Percentiles rank a stretch among this genome's conserved stretches.
Evolutionary conservation across 2,113 vertebrate species (phyloP).

Genomic region (Noctilio leporinus): DNA sequence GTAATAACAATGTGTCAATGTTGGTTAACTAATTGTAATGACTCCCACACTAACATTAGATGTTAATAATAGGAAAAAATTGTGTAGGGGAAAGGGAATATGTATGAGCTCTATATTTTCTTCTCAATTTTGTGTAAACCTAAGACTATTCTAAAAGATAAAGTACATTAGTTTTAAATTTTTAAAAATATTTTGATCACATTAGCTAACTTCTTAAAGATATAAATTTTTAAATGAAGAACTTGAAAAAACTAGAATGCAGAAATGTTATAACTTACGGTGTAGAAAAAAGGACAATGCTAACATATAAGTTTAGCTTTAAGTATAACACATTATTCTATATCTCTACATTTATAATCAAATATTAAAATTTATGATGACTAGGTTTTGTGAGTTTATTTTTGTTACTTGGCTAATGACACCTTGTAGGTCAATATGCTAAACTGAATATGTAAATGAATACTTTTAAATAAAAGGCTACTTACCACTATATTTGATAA

Average conservation of each 20-base stretch:
- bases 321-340: not conserved
- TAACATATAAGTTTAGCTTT: not conserved
- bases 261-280: not conserved
- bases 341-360: not conserved
- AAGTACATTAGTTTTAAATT: not conserved
- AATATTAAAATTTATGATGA: not conserved
- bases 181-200: not conserved
- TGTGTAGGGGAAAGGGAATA: not conserved
- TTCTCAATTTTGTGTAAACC: not conserved
- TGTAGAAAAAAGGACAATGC: not conserved
- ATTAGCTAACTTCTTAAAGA: not conserved
- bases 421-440: not conserved
- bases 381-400: not conserved
- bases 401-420: not conserved
- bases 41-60: not conserved
- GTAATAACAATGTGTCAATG: not conserved
- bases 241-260: not conserved
- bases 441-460: not conserved
- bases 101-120: not conserved
- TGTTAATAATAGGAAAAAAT: not conserved
- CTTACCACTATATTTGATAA: slow-evolving; percentile 98
- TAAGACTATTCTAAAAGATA: not conserved
- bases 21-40: not conserved
- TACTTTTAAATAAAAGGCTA: fast-evolving
- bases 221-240: not conserved